Conservation (phyloP, 1,140 invertebrate genomes). For the Platyscapa corneri region DNA sequence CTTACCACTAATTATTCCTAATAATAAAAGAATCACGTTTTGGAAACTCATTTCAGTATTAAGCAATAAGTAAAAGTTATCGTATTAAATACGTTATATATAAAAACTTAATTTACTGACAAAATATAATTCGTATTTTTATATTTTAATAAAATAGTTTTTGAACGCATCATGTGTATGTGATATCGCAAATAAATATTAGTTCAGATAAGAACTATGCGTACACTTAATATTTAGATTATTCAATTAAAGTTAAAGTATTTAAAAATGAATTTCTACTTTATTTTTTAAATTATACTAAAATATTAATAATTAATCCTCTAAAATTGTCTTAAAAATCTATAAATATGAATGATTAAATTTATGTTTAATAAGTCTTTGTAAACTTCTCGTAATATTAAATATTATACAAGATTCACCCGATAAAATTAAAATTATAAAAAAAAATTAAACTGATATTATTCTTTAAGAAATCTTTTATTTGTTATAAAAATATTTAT, state of each 20-base stretch:
- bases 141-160: background rate
- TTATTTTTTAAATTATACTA: no score
- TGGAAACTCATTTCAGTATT: background rate
- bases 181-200: constrained; percentile 16
- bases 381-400: no score
- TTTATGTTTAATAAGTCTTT: no score
- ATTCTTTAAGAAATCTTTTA: no score
- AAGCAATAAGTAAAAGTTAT: background rate
- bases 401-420: no score
- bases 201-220: background rate
- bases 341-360: no score
- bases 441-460: no score
- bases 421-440: no score
- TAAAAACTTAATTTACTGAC: background rate
- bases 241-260: background rate
- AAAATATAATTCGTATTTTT: background rate
- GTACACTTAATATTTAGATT: background rate
- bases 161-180: background rate
- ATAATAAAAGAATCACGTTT: background rate
- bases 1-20: background rate
- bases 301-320: no score
- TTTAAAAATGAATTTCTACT: background rate
- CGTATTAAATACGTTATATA: background rate
- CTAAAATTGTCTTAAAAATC: no score
- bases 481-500: no score